Percentiles rank a stretch among this genome's conserved stretches.
These are phyloP conservation scores for Agriotes lineatus DNA, from an alignment of 2,888 invertebrate species.

Conservation along the genomic window DNA sequence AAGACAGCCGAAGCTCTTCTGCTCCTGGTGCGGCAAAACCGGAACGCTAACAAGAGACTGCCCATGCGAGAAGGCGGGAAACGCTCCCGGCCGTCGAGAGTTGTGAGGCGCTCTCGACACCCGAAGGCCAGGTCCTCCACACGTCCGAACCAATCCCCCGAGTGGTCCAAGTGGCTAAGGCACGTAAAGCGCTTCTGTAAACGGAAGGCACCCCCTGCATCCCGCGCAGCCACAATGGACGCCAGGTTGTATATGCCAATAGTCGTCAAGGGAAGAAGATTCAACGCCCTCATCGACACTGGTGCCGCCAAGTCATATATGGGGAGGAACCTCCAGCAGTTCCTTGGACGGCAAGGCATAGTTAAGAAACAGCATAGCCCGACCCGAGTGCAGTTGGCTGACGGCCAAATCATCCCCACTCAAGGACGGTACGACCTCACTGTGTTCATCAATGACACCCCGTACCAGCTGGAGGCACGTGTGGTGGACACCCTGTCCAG, in stretches of 20 bases:
- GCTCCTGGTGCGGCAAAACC: slow-evolving; percentile 40
- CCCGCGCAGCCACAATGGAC: not conserved
- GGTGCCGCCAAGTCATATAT: not conserved
- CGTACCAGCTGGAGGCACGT: too few species aligned
- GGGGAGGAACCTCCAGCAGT: not conserved
- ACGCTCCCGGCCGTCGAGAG: not conserved
- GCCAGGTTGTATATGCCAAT: not conserved
- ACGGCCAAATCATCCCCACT: not conserved
- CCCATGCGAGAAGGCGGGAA: slow-evolving; percentile 35
- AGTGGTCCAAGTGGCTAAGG: not conserved
- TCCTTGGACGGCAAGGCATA: not conserved
- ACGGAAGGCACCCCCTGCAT: not conserved
- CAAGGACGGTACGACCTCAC: not conserved
- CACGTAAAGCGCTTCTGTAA: not conserved
- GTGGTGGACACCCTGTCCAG: not conserved
- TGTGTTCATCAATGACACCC: not conserved
- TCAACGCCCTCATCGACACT: not conserved
- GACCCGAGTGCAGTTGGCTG: not conserved
- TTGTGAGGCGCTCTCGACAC: slow-evolving; percentile 14
- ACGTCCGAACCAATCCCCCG: not conserved
- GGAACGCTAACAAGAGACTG: slow-evolving; percentile 41
- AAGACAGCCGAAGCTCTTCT: slow-evolving; percentile 41
- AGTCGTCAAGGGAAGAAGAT: not conserved
- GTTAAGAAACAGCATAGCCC: not conserved
- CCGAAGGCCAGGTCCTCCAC: not conserved